These are phyloP conservation scores for Lordiphosa mommai DNA, from an alignment of 1,140 invertebrate genomes.

Conservation along the genomic window DNA sequence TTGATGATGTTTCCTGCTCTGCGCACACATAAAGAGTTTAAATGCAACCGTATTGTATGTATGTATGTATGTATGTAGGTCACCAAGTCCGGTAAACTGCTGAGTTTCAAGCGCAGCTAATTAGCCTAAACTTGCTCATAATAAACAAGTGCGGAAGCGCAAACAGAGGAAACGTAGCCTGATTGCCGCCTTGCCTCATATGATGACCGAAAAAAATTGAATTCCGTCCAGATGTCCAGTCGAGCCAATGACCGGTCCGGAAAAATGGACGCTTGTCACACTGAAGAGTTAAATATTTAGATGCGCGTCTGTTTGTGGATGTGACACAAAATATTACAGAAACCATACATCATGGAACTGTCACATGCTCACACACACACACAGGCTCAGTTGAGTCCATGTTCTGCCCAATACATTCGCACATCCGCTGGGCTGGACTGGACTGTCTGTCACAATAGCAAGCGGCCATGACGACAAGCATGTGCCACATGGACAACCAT, in stretches of 20 bases:
- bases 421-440: not conserved
- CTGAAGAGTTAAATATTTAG: conserved; percentile 61
- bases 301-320: conserved; percentile 61
- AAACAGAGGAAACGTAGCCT: not conserved
- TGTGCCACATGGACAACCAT: conserved; percentile 33
- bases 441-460: conserved; percentile 33
- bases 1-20: conserved; percentile 3
- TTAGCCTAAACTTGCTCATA: conserved; percentile 33
- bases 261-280: conserved; percentile 34
- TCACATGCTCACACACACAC: conserved; percentile 22
- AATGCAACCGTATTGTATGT: conserved; percentile 17
- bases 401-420: conserved; percentile 1
- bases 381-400: not conserved
- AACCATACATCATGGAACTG: conserved; percentile 62
- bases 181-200: too few species aligned
- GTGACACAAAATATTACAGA: conserved; percentile 71
- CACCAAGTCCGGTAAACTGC: conserved; percentile 19
- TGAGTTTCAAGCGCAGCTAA: conserved; percentile 41
- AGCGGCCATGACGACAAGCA: conserved; percentile 45
- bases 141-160: not conserved
- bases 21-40: conserved; percentile 29
- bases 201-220: not conserved
- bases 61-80: conserved; percentile 24
- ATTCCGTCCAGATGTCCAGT: not conserved
- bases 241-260: conserved; percentile 25